Conservation (phyloP, 2,113 vertebrate species). For the Ellobius talpinus region DNA sequence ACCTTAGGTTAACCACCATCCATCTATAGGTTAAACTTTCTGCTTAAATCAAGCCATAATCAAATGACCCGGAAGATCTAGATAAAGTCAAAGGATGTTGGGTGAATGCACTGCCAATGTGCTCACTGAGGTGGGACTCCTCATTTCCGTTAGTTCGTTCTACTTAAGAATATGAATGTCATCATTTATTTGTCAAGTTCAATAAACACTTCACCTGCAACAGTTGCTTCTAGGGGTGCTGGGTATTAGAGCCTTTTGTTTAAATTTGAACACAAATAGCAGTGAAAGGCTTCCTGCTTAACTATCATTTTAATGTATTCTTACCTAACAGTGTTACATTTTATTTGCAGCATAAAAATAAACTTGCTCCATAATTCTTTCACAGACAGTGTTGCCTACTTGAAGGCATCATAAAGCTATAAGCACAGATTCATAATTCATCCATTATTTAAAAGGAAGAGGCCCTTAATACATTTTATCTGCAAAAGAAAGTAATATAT, state of each 20-base stretch:
- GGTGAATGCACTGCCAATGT: not conserved
- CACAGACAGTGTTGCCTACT: conserved; percentile 82
- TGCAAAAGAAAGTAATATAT: conserved; percentile 81
- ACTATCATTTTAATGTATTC: conserved; percentile 78
- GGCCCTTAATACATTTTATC: conserved; percentile 82
- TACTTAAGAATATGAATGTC: conserved; percentile 25
- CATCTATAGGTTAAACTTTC: not conserved
- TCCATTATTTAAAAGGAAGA: conserved; percentile 85
- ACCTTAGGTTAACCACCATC: not conserved
- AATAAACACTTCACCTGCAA: conserved; percentile 68
- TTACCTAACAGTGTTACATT: conserved; percentile 82
- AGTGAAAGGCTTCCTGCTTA: conserved; percentile 67
- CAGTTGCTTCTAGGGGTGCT: conserved; percentile 28
- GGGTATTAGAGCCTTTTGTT: conserved; percentile 68
- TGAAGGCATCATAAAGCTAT: conserved; percentile 85
- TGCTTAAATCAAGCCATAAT: not conserved
- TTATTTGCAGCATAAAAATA: conserved; percentile 85
- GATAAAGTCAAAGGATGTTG: conserved; percentile 26
- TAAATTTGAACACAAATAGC: conserved; percentile 78
- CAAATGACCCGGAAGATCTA: not conserved
- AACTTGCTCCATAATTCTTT: conserved; percentile 82
- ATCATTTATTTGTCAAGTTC: conserved; percentile 45
- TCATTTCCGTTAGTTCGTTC: conserved; percentile 13
- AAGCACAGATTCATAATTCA: conserved; percentile 87
- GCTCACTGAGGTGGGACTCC: not conserved